Evolutionary conservation across 2,113 vertebrate genomes (phyloP).

Genomic region (Zosterops pallidus): DNA sequence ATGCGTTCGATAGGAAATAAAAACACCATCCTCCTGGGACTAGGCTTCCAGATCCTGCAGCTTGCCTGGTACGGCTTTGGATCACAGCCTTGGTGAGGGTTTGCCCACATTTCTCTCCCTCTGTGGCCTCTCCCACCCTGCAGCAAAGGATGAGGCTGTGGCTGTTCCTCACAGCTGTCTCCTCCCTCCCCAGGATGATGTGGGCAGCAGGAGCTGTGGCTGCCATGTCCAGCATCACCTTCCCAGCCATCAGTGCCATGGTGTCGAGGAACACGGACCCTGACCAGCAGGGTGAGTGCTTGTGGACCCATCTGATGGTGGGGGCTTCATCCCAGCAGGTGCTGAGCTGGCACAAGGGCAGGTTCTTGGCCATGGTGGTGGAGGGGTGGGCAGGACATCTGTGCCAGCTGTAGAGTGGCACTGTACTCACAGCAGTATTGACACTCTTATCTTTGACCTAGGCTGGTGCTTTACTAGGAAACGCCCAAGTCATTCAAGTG

Average conservation of each 20-base stretch:
- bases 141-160: neutral
- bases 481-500: neutral
- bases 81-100: constrained; percentile 90
- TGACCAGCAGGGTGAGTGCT: constrained; percentile 83
- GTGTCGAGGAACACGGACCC: constrained; percentile 88
- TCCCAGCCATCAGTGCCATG: constrained; percentile 87
- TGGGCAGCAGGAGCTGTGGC: constrained; percentile 90
- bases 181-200: constrained; percentile 84
- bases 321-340: neutral
- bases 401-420: neutral
- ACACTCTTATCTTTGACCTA: neutral
- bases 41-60: constrained; percentile 92
- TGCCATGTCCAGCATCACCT: constrained; percentile 92
- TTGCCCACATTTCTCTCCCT: neutral
- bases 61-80: constrained; percentile 92
- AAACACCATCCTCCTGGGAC: constrained; percentile 88
- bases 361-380: neutral
- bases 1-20: constrained; percentile 93
- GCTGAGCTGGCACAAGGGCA: neutral
- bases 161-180: neutral
- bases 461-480: neutral
- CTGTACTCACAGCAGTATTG: neutral
- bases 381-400: neutral
- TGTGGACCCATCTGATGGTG: neutral
- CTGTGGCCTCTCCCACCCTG: rapidly evolving